Evolutionary conservation across 1,140 invertebrate species (phyloP), one percentile per base, ranked within the genome.

Genomic region (Drosophila simulans): DNA sequence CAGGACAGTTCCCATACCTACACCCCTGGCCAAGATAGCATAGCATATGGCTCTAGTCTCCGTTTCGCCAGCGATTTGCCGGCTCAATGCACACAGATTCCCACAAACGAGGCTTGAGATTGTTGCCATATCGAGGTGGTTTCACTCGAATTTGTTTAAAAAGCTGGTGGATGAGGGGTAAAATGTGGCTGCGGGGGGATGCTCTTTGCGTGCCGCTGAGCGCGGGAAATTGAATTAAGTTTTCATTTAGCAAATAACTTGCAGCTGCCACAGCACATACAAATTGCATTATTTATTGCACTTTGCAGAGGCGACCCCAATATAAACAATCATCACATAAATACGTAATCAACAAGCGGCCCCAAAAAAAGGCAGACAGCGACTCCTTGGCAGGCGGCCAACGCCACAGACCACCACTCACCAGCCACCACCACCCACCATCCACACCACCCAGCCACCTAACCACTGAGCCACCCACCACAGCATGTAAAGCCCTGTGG

Each of bases 251-350:
- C 45, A 77, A 77, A 77, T 77, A 77, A 77, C 56, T 55, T 69
- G 55, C 40, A 42, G 39, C 56, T 51, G 49, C 63, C 74, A 52
- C 56, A 59, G 75, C 53, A 48, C 27, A 57, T 48, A 75, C 81
- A 84, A 84, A 79, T 75, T 79, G 76, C 75, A 84, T 78, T 82
- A 74, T 65, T 83, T 79, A 69, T 74, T 69, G 62, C 80, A 70
- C 25, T 82, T 82, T 59, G n/a, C 79, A 82, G 79, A 60, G 72
- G 60, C 56, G 76, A 58, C 65, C 68, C 56, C 56, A 72, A 69
- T 31, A 77, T 77, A 76, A 77, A 77, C 73, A 68, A 79, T 59
- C 76, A 78, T 81, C 77, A 60, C 70, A 77, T 77, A 77, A 77
- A 77, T 77, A 69, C 43, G 74, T 66, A 76, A 66, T 76, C 72